Percentiles rank a stretch among this genome's conserved stretches.
phyloP scores from a whole-genome alignment of 2,888 invertebrate genomes.

The Hirtodrosophila duncani region DNA sequence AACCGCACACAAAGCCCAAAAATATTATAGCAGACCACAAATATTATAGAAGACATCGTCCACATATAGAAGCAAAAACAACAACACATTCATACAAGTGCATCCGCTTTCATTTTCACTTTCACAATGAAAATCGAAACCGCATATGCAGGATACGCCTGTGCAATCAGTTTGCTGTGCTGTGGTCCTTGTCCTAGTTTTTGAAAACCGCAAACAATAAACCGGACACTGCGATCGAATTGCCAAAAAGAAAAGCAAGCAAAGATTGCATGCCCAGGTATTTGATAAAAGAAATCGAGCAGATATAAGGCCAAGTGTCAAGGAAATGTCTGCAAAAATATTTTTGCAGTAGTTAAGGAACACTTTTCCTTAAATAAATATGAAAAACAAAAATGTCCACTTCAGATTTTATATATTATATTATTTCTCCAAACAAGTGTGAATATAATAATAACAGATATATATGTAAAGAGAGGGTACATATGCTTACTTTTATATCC shows the following conservation, averaged over 20 bases:
- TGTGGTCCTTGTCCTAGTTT: conserved; percentile 34
- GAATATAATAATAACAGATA: too few species aligned
- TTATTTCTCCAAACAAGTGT: too few species aligned
- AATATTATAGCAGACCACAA: conserved; percentile 51
- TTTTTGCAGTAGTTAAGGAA: conserved; percentile 17
- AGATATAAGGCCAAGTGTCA: conserved; percentile 5
- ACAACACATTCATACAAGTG: conserved; percentile 41
- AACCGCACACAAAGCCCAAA: conserved; percentile 31
- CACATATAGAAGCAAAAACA: background rate
- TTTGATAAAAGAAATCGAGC: background rate
- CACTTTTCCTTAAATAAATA: background rate
- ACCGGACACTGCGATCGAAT: conserved; percentile 73
- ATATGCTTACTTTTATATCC: too few species aligned
- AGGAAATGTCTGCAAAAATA: conserved; percentile 29
- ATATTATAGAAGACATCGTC: conserved; percentile 11
- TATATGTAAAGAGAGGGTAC: too few species aligned
- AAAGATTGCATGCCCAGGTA: conserved; percentile 29
- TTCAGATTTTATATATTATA: too few species aligned
- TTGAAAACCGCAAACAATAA: conserved; percentile 53
- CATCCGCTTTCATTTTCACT: conserved; percentile 70
- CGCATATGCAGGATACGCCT: conserved; percentile 63
- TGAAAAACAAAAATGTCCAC: conserved; percentile 5
- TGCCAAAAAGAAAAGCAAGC: too few species aligned
- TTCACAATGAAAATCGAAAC: conserved; percentile 72
- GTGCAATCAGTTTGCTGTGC: conserved; percentile 35